Conservation (phyloP, 2,888 invertebrate species). For the Drosophila subquinaria region DNA sequence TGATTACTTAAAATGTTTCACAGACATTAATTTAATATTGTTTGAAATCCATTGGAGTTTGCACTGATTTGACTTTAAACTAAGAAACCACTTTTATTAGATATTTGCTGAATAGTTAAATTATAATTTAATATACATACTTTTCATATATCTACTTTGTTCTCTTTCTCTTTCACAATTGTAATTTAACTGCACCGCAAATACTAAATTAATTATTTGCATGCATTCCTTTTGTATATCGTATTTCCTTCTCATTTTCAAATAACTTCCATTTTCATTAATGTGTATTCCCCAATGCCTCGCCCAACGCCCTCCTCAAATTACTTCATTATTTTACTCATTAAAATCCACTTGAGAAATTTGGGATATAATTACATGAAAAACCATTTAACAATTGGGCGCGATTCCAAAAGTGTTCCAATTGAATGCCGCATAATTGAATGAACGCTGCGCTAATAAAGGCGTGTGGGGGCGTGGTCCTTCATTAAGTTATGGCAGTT, state of each 20-base stretch:
- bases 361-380: constrained; percentile 39
- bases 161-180: not conserved
- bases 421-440: constrained; percentile 61
- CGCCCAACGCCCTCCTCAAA: not conserved
- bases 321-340: constrained; percentile 11
- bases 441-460: constrained; percentile 53
- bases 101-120: not conserved
- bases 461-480: constrained; percentile 39
- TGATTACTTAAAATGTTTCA: not conserved
- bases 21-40: not conserved
- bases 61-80: not conserved
- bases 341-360: constrained; percentile 21
- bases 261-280: not conserved
- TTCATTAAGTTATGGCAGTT: constrained; percentile 31
- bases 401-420: constrained; percentile 48
- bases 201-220: not conserved
- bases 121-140: not conserved
- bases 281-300: constrained; percentile 2
- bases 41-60: not conserved
- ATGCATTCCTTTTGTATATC: not conserved
- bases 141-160: not conserved
- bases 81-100: not conserved
- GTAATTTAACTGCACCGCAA: not conserved
- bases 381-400: constrained; percentile 43
- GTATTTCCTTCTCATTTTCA: constrained; percentile 3